Base-by-base conservation (phyloP, 2,113 vertebrate genomes). In the Archilochus colubris region DNA sequence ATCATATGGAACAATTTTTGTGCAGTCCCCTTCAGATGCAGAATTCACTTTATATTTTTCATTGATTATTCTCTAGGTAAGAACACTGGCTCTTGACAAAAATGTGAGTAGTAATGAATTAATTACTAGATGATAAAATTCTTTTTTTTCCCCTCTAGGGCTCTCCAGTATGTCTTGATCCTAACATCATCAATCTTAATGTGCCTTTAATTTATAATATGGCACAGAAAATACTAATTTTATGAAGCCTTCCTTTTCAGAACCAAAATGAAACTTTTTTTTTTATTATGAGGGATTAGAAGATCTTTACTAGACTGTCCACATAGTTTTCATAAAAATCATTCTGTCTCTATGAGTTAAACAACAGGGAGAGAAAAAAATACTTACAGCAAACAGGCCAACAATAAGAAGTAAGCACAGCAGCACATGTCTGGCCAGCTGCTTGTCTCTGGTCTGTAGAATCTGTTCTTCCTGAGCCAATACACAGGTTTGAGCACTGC, bases 371-470 rank as follows among this genome's bases (percentile, higher is more conserved):
- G 24, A 89, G 55, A 79, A 97, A 93, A 93, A 94, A 74, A 86
- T 89, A 98, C 96, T 99, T 98, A 99, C 99, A 94, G 99, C 99
- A 89, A 99, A 98, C 64, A 99, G 97, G 97, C 98, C 98, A 93
- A 99, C 98, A 88, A 98, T 93, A 87, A 99, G 98, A 62, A 99
- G 98, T 38, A 99, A 97, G 97, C 99, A 99, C 13, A 99, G 95
- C 92, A 99, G 95, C 92, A 99, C 97, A 7, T 99, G 99, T 92
- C 99, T 98, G 67, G 98, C 98, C 97, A 98, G 96, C 97, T 99
- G 97, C 90, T 97, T 98, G 86, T 99, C 99, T 82, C 96, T 89
- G 5, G 89, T 97, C 95, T 98, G 98, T 33, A 98, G 97, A 33
- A 97, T 97, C 95, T 98, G 98, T 36, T 99, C 98, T 77, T 98